Evolutionary conservation across 2,113 vertebrate species (phyloP), one percentile per base, ranked within the genome.

Genomic region (Dromas ardeola): DNA sequence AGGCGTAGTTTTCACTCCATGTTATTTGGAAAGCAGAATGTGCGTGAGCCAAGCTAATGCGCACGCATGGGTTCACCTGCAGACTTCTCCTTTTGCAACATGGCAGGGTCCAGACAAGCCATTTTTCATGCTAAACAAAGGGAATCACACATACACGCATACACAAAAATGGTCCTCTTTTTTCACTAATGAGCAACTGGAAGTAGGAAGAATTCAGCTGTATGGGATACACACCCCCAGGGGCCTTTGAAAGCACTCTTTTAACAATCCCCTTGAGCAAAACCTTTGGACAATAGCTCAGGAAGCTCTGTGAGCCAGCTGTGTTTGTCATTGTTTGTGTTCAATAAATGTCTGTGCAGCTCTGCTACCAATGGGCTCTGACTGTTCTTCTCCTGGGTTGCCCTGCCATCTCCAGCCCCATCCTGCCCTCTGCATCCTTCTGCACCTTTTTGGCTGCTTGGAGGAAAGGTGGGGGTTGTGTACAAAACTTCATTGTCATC

Each of bases 291-390:
- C 1, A 18, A 72, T 95, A 94, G 97, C 93, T 97, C 97, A 97
- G 97, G 95, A 97, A 93, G 96, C 95, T 97, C 93, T 94, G 92
- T 83, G 96, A 97, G 97, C 96, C 38, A 4, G 97, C 95, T 86
- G 86, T 98, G 95, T 98, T 96, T 97, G 96, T 97, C 40, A 1
- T 40, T 95, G 95, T 96, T 93, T 66, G 93, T 97, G 96, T 96
- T 98, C 95, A 98, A 98, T 98, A 98, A 98, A 98, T 81, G 97
- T 97, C 70, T 97, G 97, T 94, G 95, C 97, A 96, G 94, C 97
- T 96, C 96, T 98, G 96, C 95, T 96, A 97, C 62, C 6, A 17
- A 76, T 50, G 43, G 95, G 95, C 95, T 98, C 94, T 21, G 97
- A 81, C 92, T 95, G 73, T 96, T 93, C 67, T 96, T 96, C 87